Evolutionary conservation across 2,797 vertebrate genomes (phyloP), one percentile per base, ranked within the genome.

Genomic region (Synaphobranchus kaupii): DNA sequence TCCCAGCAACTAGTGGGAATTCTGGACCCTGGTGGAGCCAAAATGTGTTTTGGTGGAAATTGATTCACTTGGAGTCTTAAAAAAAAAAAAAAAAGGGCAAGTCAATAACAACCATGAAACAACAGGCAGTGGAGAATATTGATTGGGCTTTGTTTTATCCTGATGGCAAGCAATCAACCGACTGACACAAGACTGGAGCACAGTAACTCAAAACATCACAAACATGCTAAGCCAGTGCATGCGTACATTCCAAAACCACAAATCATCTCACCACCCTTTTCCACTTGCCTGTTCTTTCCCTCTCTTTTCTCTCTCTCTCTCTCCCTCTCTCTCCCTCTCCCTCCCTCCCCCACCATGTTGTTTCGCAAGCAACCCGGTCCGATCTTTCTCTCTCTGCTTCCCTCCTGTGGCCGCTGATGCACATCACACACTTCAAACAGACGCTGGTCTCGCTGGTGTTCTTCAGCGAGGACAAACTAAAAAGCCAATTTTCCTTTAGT

Each of bases 311-410:
- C 3, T 60, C 84, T 60, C 84, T 66, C 81, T 76, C 88, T 47
- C 50, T 84, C 92, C 89, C 92, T 91, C 91, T 66, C 92, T 87
- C 93, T 93, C 88, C 93, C 88, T 95, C 90, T 95, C 94, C 92
- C 95, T 91, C 95, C 94, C 93, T 93, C 95, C 90, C 92, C 90
- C 92, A 91, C 90, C 93, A 81, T 89, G 90, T 90, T 84, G 7
- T 84, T 84, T 82, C 87, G 7, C 89, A 88, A 47, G 2, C 6
- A 88, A 34, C 78, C 81, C 84, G 39, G 12, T 9, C 31, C 52
- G 71, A 92, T 95, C 91, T 66, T 92, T 87, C 93, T 93, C 88
- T 93, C 88, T 95, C 90, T 95, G 94, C 92, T 95, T 91, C 95
- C 94, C 93, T 93, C 95, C 90, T 93, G 93, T 95, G 96, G 94